Evolutionary conservation across 2,113 vertebrate genomes (phyloP).

Genomic region (Desmodus rotundus): DNA sequence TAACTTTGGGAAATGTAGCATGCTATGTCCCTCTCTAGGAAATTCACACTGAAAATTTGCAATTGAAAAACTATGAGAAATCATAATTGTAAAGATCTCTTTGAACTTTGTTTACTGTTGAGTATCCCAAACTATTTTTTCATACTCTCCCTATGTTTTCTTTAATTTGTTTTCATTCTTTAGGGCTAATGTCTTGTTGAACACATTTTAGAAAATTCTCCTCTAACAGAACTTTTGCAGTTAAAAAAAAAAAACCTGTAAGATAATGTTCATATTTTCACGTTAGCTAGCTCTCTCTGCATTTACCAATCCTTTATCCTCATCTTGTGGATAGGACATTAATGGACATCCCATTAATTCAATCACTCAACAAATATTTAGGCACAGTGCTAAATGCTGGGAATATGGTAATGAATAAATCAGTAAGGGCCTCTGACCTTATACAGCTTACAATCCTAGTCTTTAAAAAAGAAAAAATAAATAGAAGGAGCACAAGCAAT

Average conservation of each 20-base stretch:
- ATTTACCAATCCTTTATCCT: conserved; percentile 24
- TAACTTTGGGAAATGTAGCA: not conserved
- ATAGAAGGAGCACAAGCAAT: not conserved
- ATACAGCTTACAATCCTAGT: not conserved
- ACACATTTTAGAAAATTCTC: not conserved
- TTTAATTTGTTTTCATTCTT: not conserved
- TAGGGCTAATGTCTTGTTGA: not conserved
- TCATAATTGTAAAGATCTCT: not conserved
- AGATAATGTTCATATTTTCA: not conserved
- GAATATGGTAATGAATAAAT: not conserved
- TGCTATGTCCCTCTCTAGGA: not conserved
- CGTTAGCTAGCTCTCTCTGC: not conserved
- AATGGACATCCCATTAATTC: conserved; percentile 26
- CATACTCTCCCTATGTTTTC: not conserved
- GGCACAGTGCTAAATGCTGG: not conserved
- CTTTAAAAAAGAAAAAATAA: not conserved
- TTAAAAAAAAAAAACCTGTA: not conserved
- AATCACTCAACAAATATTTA: conserved; percentile 29
- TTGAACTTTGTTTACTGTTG: not conserved
- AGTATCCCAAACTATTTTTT: not conserved
- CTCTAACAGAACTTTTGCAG: not conserved
- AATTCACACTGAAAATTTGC: not conserved
- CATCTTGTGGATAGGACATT: not conserved
- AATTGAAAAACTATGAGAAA: conserved; percentile 13
- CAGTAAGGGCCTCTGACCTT: not conserved